These are phyloP conservation scores for Agrilus mali DNA, from an alignment of 2,888 invertebrate species.

Conservation along the genomic window DNA sequence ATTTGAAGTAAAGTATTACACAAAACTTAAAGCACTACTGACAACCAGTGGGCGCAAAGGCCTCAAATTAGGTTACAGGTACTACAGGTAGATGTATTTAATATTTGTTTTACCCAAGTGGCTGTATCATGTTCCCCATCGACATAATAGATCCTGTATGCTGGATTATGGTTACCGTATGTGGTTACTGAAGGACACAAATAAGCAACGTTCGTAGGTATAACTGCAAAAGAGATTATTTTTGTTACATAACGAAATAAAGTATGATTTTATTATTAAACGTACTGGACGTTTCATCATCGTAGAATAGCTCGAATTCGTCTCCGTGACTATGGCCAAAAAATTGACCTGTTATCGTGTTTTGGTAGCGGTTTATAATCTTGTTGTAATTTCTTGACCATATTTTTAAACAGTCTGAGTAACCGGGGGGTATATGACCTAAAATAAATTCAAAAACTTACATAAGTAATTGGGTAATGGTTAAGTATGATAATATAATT, in stretches of 20 bases:
- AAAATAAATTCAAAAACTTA: background rate
- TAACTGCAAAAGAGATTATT: conserved; percentile 35
- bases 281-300: conserved; percentile 61
- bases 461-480: no score
- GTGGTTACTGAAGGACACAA: conserved; percentile 92
- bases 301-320: conserved; percentile 88
- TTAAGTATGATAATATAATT: background rate
- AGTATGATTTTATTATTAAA: conserved; percentile 10
- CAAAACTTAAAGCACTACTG: background rate
- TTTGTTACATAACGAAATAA: background rate
- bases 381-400: conserved; percentile 91
- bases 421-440: conserved; percentile 91
- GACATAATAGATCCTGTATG: conserved; percentile 89
- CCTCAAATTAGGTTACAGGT: background rate
- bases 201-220: conserved; percentile 78
- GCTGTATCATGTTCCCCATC: conserved; percentile 80
- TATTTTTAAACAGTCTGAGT: conserved; percentile 80
- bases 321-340: conserved; percentile 90
- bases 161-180: conserved; percentile 82
- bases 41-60: background rate
- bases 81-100: no score
- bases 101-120: conserved; percentile 50
- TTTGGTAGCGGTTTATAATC: conserved; percentile 76
- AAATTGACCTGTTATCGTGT: conserved; percentile 81
- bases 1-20: no score